phyloP scores from a whole-genome alignment of 2,888 invertebrate species.

The Timema cristinae region DNA sequence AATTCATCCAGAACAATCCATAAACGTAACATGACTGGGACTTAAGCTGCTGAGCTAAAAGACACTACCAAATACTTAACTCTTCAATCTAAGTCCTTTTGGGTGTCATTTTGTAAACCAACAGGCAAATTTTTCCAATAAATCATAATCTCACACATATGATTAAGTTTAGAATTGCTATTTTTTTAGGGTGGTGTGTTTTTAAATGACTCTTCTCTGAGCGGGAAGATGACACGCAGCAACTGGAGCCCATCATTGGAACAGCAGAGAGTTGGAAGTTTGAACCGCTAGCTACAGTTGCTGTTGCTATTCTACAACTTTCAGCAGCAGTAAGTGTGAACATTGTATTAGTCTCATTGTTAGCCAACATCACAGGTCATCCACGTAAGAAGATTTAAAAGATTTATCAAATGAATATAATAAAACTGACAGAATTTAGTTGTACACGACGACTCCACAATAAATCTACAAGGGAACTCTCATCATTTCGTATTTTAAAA shows the following conservation, averaged over 20 bases:
- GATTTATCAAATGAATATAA: too few species aligned
- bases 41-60: not conserved
- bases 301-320: slow-evolving; percentile 16
- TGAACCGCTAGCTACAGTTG: slow-evolving; percentile 17
- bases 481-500: too few species aligned
- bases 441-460: too few species aligned
- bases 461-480: too few species aligned
- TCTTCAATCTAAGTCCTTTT: not conserved
- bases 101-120: too few species aligned
- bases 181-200: slow-evolving; percentile 19
- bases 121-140: too few species aligned
- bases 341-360: not conserved
- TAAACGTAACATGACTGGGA: too few species aligned
- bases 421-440: too few species aligned
- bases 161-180: slow-evolving; percentile 4
- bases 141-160: too few species aligned
- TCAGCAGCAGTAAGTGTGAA: slow-evolving; percentile 15
- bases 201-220: slow-evolving; percentile 18
- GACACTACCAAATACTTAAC: not conserved
- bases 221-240: slow-evolving; percentile 18
- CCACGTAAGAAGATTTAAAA: too few species aligned
- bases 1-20: too few species aligned
- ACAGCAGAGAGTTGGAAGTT: slow-evolving; percentile 3
- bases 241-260: slow-evolving; percentile 16
- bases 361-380: not conserved